Evolutionary conservation across 2,797 vertebrate genomes (phyloP).

Genomic region (Leontopithecus rosalia): DNA sequence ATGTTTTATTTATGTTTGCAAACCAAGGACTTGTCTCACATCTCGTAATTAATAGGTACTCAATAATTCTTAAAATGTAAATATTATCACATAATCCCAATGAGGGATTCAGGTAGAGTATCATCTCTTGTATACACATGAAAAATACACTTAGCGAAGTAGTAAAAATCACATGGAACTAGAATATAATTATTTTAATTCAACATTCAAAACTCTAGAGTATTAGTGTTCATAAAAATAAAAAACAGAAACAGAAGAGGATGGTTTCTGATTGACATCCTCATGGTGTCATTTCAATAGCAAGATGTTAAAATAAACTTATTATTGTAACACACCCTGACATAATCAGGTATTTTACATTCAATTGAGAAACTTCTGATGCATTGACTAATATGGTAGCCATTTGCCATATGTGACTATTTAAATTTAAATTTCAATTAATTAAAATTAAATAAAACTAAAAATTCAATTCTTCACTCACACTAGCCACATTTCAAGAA

Average conservation of each 20-base stretch:
- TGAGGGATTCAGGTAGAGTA: background rate
- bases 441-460: constrained; percentile 10
- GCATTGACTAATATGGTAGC: background rate
- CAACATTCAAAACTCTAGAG: background rate
- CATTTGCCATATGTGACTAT: background rate
- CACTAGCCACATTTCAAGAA: background rate
- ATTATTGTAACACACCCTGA: background rate
- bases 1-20: constrained; percentile 25
- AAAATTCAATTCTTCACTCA: background rate
- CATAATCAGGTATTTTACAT: background rate
- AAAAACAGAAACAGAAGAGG: background rate
- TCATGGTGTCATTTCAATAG: background rate
- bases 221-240: background rate
- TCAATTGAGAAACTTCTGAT: background rate
- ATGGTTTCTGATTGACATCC: background rate
- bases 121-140: background rate
- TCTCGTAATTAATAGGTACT: background rate
- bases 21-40: background rate
- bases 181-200: background rate
- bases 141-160: background rate
- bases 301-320: background rate
- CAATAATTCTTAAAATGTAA: constrained; percentile 31
- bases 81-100: background rate
- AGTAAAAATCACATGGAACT: background rate
- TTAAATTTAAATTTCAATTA: background rate